A percentile compares a stretch with the other conserved stretches of the same genome.
phyloP scores from a whole-genome alignment of 2,888 invertebrate species.

The Ceramica pisi region DNA sequence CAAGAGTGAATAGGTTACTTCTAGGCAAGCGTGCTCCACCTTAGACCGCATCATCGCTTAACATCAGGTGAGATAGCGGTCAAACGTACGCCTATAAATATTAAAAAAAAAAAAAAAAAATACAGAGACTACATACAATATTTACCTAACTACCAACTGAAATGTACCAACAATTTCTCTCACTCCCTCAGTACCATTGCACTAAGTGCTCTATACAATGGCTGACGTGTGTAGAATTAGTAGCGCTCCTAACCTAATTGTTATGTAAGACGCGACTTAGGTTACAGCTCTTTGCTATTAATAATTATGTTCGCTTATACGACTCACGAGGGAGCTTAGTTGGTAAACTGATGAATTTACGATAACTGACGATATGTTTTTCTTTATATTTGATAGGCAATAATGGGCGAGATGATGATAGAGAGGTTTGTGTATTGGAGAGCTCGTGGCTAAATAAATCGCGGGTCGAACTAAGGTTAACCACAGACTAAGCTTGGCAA shows the following conservation, averaged over 20 bases:
- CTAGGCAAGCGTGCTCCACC: too few species aligned
- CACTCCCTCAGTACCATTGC: neutral
- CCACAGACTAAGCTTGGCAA: too few species aligned
- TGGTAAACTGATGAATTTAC: slow-evolving; percentile 14
- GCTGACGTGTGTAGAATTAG: slow-evolving; percentile 16
- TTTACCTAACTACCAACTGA: neutral
- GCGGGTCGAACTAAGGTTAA: too few species aligned
- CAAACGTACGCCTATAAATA: too few species aligned
- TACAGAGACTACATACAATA: neutral
- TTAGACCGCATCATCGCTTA: too few species aligned
- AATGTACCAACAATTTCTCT: slow-evolving; percentile 3
- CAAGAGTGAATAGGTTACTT: too few species aligned
- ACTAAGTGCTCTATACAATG: slow-evolving; percentile 26
- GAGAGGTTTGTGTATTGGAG: too few species aligned
- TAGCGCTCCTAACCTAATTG: slow-evolving; percentile 6
- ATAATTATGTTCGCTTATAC: slow-evolving; percentile 14
- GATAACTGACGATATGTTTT: neutral
- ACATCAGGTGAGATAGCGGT: too few species aligned
- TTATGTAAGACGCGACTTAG: slow-evolving; percentile 18
- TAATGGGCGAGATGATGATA: too few species aligned
- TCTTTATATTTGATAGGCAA: too few species aligned
- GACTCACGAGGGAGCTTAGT: slow-evolving; percentile 11
- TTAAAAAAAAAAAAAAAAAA: too few species aligned
- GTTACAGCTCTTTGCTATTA: slow-evolving; percentile 21
- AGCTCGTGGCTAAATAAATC: too few species aligned